Percentiles rank a stretch among this genome's conserved stretches.
These are phyloP conservation scores for Musca vetustissima DNA, from an alignment of 1,140 invertebrate species.

Conservation along the genomic window DNA sequence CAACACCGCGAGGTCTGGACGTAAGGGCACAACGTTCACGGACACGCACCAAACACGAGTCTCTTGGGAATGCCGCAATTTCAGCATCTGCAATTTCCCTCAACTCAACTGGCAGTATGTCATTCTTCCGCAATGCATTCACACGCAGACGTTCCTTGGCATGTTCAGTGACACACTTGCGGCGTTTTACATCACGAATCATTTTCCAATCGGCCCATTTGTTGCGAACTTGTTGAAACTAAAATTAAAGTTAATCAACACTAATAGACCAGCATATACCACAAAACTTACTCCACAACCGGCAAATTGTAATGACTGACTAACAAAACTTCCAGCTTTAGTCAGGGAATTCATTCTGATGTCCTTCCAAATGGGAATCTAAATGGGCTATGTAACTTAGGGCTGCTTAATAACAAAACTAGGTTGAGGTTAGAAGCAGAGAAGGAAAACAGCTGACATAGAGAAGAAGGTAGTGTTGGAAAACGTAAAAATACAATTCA, in stretches of 20 bases:
- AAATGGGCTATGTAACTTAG: neutral
- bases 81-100: slow-evolving; percentile 72
- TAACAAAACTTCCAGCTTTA: slow-evolving; percentile 39
- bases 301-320: slow-evolving; percentile 45
- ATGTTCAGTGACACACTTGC: slow-evolving; percentile 71
- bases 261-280: too few relatives aligned
- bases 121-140: slow-evolving; percentile 76
- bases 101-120: slow-evolving; percentile 78
- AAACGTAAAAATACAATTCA: too few relatives aligned
- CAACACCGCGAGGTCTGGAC: slow-evolving; percentile 69
- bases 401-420: neutral
- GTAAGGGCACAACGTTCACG: slow-evolving; percentile 79
- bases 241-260: neutral
- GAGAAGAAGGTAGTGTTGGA: neutral
- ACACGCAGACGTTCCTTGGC: slow-evolving; percentile 72
- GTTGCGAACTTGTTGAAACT: slow-evolving; percentile 68
- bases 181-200: slow-evolving; percentile 79
- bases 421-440: too few relatives aligned
- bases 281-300: slow-evolving; percentile 45
- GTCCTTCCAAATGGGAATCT: neutral
- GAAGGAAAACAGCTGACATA: slow-evolving; percentile 7
- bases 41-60: slow-evolving; percentile 67
- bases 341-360: slow-evolving; percentile 42
- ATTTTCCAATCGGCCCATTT: slow-evolving; percentile 78
- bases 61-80: slow-evolving; percentile 73